Evolutionary conservation across 2,888 invertebrate species (phyloP), one percentile per base, ranked within the genome.

Genomic region (Metopia argyrocephala): DNA sequence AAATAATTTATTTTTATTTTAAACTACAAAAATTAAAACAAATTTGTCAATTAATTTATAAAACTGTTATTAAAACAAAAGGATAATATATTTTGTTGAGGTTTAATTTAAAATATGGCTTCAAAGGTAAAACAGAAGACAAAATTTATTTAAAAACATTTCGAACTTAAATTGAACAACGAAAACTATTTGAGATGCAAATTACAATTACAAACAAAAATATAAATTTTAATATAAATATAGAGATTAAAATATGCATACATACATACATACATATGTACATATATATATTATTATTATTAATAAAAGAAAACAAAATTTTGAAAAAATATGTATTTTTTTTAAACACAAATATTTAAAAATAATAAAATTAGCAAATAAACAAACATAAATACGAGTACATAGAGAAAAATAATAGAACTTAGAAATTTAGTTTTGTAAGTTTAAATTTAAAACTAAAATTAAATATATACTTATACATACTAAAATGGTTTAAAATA

Each of bases 81-180:
- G 15, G 38, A 15, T 12, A 15, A 15, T 38, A 38, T 38, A 38
- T 38, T 31, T 38, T 38, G 38, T 38, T 38, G 38, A 38, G 9
- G 9, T 38, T 15, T 15, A 38, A 15, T 12, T 38, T 15, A 38
- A 38, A 15, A 38, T 38, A 6, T 9, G 66, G 57, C 62, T 57
- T 76, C n/a, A 46, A 46, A 5, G 28, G 0, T 6, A 74, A 69
- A 73, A 61, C n/a, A 48, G 9, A 50, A 73, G 5, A 9, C 54
- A 56, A 59, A 23, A 56, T 27, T 52, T 1, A 54, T 69, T 78
- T 86, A 85, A 85, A 87, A 88, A 85, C 84, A 85, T 88, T 88
- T 88, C 88, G 86, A 89, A 88, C 88, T 88, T 87, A 88, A 83
- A 88, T 86, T 56, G 69, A 74, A 82, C 79, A 82, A 76, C 70